Evolutionary conservation across 2,797 vertebrate genomes (phyloP).

Genomic region (Poliocrania exsul): DNA sequence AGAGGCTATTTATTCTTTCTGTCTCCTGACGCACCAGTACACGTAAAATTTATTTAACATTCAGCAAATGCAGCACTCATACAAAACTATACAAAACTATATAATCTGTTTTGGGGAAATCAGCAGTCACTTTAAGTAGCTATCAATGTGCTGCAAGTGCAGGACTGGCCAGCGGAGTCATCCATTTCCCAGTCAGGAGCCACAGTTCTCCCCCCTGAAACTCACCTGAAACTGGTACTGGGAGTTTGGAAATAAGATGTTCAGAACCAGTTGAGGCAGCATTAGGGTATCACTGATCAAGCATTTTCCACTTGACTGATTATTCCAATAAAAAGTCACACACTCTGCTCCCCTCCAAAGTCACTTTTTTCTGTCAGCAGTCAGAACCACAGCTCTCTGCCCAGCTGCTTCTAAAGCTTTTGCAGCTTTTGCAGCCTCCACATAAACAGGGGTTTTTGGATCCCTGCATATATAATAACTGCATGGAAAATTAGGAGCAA

Average conservation of each 20-base stretch:
- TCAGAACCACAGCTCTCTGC: background rate
- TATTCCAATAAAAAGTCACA: background rate
- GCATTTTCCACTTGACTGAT: background rate
- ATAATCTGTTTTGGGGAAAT: background rate
- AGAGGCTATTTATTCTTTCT: conserved; percentile 4
- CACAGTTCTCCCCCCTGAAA: background rate
- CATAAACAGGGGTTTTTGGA: background rate
- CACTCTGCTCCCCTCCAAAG: background rate
- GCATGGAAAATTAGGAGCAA: background rate
- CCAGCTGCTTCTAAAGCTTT: background rate
- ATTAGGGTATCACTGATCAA: background rate
- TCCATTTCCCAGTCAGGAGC: background rate
- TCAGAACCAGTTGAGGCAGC: background rate
- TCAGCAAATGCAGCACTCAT: background rate
- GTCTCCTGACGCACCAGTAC: background rate
- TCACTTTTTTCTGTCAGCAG: background rate
- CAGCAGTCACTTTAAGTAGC: background rate
- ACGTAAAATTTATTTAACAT: background rate
- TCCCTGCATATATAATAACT: background rate
- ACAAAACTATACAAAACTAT: background rate
- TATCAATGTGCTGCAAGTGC: background rate
- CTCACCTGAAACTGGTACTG: background rate
- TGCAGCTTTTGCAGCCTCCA: background rate
- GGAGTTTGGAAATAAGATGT: background rate
- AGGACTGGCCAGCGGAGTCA: background rate